Evolutionary conservation across 2,113 vertebrate genomes (phyloP), one percentile per base, ranked within the genome.

Genomic region (Pituophis catenifer): DNA sequence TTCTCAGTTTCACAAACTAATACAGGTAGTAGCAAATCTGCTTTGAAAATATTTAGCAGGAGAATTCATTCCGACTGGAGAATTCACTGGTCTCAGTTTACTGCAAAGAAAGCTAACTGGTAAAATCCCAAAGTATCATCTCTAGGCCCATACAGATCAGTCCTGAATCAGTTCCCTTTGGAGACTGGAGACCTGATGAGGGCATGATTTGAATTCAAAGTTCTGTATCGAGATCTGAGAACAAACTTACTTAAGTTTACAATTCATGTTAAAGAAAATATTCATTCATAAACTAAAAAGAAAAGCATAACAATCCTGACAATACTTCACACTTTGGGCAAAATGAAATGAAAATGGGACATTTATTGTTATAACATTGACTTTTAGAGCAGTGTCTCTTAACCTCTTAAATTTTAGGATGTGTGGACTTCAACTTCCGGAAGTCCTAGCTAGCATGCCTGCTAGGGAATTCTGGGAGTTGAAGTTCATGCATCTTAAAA

Each of bases 31-130:
- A 94, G 53, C 29, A 94, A 95, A 88, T 33, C 13, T 12, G 6
- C 93, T 50, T 95, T 92, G 89, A 57, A 92, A 90, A 38, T 91
- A 62, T 90, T 93, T 85, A 4, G 57, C 65, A 62, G 29, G 5
- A 44, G 50, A 48, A 26, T 55, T 19, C 10, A 59, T 87, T 91
- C 92, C 50, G 88, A 10, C 50, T 94, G 57, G 55, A 26, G 81
- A 52, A 94, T 89, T 94, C 33, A 70, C 33, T 92, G 93, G 17
- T 92, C 29, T 10, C 33, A 15, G 1, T 91, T 94, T 95, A 91
- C 0, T 19, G 70, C 0, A 91, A 59, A 19, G 15, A 81, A 81
- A 81, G n/a, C n/a, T 81, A 38, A 19, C 70, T 38, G 7, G 70
- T 3, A 81, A 81, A 81, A 81, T 81, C n/a, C n/a, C n/a, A 19